Evolutionary conservation across 2,113 vertebrate genomes (phyloP).

Genomic region (Pachycephala philippinensis): DNA sequence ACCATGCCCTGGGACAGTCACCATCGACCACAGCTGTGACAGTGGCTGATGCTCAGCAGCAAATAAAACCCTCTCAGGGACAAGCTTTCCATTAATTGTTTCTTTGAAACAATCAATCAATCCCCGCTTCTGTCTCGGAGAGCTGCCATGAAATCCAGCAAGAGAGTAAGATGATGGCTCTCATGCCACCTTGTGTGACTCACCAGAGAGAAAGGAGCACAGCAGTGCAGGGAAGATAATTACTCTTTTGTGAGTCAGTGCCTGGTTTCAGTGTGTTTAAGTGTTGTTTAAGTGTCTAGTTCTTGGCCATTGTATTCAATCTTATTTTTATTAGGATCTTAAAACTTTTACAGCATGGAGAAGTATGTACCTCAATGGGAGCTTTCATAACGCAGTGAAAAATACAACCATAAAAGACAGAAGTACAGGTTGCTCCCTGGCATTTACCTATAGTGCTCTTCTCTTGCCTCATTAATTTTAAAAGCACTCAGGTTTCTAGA

Average conservation of each 20-base stretch:
- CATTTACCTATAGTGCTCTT: background rate
- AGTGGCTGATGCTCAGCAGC: background rate
- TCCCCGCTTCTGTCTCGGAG: background rate
- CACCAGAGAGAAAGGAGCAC: background rate
- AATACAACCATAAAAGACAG: background rate
- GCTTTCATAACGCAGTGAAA: background rate
- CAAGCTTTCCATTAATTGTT: background rate
- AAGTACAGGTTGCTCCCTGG: background rate
- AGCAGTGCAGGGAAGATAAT: background rate
- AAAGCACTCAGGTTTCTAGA: background rate
- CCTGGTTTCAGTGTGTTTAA: constrained; percentile 27
- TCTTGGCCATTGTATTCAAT: background rate
- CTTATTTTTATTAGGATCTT: constrained; percentile 38
- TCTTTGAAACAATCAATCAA: background rate
- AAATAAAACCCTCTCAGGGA: background rate
- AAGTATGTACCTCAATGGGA: background rate
- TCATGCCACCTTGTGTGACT: constrained; percentile 16
- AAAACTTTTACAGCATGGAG: background rate
- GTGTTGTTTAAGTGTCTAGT: background rate
- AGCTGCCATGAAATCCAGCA: background rate
- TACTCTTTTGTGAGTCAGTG: background rate
- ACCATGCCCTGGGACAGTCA: background rate
- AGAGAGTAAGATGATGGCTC: background rate
- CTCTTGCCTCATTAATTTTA: background rate
- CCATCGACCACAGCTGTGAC: rapidly evolving